Base-by-base conservation (phyloP, 2,888 invertebrate species). In the Eueremaeus valkanovi region DNA sequence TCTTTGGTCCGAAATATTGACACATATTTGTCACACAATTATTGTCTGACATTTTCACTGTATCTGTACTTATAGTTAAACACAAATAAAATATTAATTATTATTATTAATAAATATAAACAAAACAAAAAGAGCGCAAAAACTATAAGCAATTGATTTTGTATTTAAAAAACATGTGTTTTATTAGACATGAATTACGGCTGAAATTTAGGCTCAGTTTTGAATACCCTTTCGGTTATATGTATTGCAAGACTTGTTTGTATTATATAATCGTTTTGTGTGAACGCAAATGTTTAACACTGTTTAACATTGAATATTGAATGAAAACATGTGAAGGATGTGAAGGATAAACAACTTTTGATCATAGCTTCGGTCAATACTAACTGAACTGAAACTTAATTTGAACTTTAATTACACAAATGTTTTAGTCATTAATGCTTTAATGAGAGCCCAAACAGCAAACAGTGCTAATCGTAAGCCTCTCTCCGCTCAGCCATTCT, bases 61-160 rank as follows among this genome's bases (percentile, higher is more conserved):
- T n/a, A n/a, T n/a, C n/a, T n/a, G n/a, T n/a, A n/a, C n/a, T n/a
- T n/a, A n/a, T n/a, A 29, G 21, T 40, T 66, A 5, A 13, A 21
- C 31, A 66, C n/a, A 63, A 55, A 51, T n/a, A n/a, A n/a, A n/a
- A n/a, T n/a, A 55, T 55, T 27, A 55, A 24, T 55, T 27, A 24
- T 9, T 21, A 27, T 55, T 27, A 55, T 27, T 55, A 13, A 55
- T 21, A 6, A 55, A 9, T 21, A 55, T 18, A 6, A 24, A 21
- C 9, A 58, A 18, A 2, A 61, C 61, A 61, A 61, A 61, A 61
- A 61, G 33, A 61, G 61, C 61, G 61, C 61, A 61, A 61, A 68
- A 68, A 3, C 21, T 13, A 24, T 68, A 9, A 40, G 9, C n/a
- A 68, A 33, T 1, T 68, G 40, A 40, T 21, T 68, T 68, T 16